Percentiles rank a stretch among this genome's conserved stretches.
These are phyloP conservation scores for Boleophthalmus pectinirostris DNA, from an alignment of 2,113 vertebrate genomes.

Conservation along the genomic window DNA sequence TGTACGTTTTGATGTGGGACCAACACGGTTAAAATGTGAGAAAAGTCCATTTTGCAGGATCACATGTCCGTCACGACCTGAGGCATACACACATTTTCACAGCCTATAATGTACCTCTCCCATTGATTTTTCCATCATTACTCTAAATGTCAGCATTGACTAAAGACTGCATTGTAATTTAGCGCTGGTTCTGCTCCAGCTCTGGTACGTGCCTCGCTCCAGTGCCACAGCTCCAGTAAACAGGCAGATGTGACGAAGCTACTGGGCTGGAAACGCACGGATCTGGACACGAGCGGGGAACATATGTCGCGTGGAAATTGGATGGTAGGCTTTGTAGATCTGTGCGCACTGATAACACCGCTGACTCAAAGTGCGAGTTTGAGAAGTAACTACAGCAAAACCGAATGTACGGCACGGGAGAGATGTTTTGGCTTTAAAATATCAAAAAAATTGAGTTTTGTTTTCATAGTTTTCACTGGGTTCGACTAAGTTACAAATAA, in stretches of 20 bases:
- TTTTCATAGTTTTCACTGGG: not conserved
- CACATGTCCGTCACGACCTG: not conserved
- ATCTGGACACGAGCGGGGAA: not conserved
- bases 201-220: slow-evolving; percentile 19
- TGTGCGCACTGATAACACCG: slow-evolving; percentile 28
- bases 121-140: not conserved
- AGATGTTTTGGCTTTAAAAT: not conserved
- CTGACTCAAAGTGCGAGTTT: slow-evolving; percentile 18
- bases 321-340: slow-evolving; percentile 49
- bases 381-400: slow-evolving; percentile 31
- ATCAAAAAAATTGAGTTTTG: too few species aligned
- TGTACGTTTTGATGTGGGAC: not conserved
- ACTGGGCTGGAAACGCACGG: slow-evolving; percentile 24
- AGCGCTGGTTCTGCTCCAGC: not conserved
- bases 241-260: slow-evolving; percentile 13
- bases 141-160: slow-evolving; percentile 2
- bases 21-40: not conserved
- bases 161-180: slow-evolving; percentile 2
- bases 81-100: not conserved
- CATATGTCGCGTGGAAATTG: slow-evolving; percentile 31
- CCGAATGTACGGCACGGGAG: not conserved
- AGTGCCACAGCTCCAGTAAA: slow-evolving; percentile 24
- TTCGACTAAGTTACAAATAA: not conserved
- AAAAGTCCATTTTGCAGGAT: too few species aligned
- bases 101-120: not conserved